Conservation (phyloP, 2,888 invertebrate species). For the Limnephilus auricula region DNA sequence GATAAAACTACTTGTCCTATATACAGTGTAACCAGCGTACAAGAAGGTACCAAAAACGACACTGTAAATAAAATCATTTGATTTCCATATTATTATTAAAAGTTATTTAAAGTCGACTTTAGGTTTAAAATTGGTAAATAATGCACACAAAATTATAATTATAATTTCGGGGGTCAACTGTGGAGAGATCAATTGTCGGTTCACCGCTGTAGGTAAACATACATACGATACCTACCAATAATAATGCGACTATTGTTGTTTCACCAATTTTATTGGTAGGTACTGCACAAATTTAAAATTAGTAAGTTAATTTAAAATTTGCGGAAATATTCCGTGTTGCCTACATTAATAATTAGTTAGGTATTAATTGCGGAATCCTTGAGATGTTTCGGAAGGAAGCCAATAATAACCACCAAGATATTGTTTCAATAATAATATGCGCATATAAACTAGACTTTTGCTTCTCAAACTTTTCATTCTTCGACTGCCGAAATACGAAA, state of each 20-base stretch:
- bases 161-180: too few relatives aligned
- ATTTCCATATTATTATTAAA: too few relatives aligned
- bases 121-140: too few relatives aligned
- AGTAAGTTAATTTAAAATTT: neutral
- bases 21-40: too few relatives aligned
- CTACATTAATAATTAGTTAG: conserved; percentile 16
- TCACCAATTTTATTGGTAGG: neutral
- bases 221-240: neutral
- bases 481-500: neutral
- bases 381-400: conserved; percentile 22
- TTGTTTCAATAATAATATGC: neutral
- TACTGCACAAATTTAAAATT: neutral
- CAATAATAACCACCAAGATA: neutral
- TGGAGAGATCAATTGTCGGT: too few relatives aligned
- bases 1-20: too few relatives aligned
- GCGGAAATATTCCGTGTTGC: neutral
- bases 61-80: too few relatives aligned
- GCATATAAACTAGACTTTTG: neutral
- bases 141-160: too few relatives aligned
- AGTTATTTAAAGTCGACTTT: too few relatives aligned
- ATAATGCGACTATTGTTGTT: neutral
- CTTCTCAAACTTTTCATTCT: neutral
- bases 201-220: too few relatives aligned
- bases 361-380: conserved; percentile 21
- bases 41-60: too few relatives aligned